phyloP scores from a whole-genome alignment of 2,113 vertebrate species.

The Indicator maculatus region DNA sequence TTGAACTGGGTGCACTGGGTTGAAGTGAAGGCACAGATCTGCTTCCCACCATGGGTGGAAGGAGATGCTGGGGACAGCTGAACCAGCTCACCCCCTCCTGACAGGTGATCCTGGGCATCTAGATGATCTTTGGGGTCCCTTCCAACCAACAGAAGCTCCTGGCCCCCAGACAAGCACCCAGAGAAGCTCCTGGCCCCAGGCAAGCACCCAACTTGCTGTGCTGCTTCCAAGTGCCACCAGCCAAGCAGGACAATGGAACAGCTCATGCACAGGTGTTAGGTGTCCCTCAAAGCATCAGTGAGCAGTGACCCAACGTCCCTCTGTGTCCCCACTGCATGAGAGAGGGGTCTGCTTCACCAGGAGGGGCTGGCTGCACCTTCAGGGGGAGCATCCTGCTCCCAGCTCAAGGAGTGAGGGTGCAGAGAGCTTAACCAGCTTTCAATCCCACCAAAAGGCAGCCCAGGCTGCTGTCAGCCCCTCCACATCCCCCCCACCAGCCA shows the following conservation, averaged over 20 bases:
- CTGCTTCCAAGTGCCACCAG: neutral
- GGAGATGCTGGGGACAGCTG: neutral
- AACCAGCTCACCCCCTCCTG: too few species aligned
- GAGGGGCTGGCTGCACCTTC: rapidly evolving
- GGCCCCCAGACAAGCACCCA: too few species aligned
- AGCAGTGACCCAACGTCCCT: neutral
- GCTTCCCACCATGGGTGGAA: rapidly evolving
- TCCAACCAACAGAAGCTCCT: too few species aligned
- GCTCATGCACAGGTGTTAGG: neutral
- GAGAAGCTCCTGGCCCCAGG: too few species aligned
- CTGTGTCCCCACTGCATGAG: rapidly evolving
- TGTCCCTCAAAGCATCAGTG: neutral
- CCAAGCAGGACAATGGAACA: neutral
- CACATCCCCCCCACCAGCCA: neutral
- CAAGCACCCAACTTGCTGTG: too few species aligned
- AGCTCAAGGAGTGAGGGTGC: too few species aligned
- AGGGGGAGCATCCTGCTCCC: neutral
- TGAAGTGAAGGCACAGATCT: rapidly evolving
- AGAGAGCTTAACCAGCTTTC: neutral
- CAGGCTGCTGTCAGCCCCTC: neutral
- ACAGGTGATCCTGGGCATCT: neutral
- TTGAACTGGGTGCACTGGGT: neutral
- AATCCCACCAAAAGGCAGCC: neutral
- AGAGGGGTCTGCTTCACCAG: neutral
- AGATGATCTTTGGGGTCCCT: too few species aligned